These are phyloP conservation scores for Xiphorhynchus elegans DNA, from an alignment of 2,113 vertebrate species.

Conservation along the genomic window DNA sequence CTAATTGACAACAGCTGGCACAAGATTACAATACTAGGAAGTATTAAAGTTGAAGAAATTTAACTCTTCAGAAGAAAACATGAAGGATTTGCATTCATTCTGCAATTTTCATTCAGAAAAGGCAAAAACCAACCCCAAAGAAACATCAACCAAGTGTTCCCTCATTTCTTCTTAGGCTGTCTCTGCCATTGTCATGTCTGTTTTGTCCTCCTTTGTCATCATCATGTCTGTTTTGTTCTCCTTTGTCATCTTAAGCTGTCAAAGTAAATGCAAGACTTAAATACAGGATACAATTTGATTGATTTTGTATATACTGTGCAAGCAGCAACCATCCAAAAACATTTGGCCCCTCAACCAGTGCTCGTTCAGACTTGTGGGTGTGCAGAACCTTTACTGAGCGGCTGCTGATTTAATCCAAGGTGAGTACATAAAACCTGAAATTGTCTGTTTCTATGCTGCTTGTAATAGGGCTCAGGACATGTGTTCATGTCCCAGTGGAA, in stretches of 20 bases:
- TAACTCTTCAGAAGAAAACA: background rate
- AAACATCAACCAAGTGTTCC: background rate
- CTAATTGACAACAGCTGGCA: background rate
- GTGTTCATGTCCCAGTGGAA: background rate
- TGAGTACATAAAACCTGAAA: background rate
- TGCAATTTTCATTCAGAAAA: background rate
- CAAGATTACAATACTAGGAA: background rate
- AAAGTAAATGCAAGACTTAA: background rate
- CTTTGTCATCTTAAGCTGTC: background rate
- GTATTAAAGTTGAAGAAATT: background rate
- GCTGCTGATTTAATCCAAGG: background rate
- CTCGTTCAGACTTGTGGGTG: background rate
- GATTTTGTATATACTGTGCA: background rate
- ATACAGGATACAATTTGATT: background rate
- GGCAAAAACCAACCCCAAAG: background rate
- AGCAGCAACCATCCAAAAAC: background rate
- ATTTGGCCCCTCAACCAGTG: background rate
- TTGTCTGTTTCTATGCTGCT: background rate
- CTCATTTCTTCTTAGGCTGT: background rate
- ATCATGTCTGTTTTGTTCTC: background rate
- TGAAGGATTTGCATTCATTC: background rate
- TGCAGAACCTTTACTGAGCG: background rate
- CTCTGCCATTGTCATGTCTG: accelerated
- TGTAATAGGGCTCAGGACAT: background rate
- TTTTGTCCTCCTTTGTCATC: background rate